Conservation (phyloP, 2,888 invertebrate genomes). For the Deilephila porcellus region DNA sequence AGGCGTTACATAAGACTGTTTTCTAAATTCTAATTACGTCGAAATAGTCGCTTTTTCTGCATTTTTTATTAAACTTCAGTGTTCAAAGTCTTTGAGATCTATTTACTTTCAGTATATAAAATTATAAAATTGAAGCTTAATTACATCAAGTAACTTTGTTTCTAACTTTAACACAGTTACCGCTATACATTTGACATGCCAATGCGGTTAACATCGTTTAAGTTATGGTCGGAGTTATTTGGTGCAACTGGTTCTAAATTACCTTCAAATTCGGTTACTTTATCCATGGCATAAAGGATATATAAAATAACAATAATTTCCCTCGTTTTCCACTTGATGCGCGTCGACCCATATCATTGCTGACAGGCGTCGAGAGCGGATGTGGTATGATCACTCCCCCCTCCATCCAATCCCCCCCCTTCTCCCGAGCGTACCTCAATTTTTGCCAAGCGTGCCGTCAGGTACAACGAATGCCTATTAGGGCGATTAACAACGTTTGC, state of each 20-base stretch:
- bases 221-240: not conserved
- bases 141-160: no score
- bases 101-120: no score
- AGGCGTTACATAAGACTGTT: no score
- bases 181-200: no score
- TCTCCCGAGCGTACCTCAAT: not conserved
- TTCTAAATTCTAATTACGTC: no score
- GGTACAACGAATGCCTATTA: conserved; percentile 23
- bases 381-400: conserved; percentile 6
- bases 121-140: no score
- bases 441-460: conserved; percentile 9
- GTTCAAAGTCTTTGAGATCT: no score
- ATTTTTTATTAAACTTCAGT: no score
- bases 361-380: conserved; percentile 13
- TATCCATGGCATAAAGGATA: not conserved
- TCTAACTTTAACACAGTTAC: no score
- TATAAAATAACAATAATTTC: conserved; percentile 3
- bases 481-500: conserved; percentile 10
- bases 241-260: not conserved
- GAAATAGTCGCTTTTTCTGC: no score
- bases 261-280: not conserved
- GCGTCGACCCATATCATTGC: conserved; percentile 9
- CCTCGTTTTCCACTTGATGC: conserved; percentile 11
- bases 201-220: not conserved
- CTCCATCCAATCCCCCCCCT: not conserved